These are phyloP conservation scores for Thermophis baileyi DNA, from an alignment of 2,113 vertebrate species.

Conservation along the genomic window DNA sequence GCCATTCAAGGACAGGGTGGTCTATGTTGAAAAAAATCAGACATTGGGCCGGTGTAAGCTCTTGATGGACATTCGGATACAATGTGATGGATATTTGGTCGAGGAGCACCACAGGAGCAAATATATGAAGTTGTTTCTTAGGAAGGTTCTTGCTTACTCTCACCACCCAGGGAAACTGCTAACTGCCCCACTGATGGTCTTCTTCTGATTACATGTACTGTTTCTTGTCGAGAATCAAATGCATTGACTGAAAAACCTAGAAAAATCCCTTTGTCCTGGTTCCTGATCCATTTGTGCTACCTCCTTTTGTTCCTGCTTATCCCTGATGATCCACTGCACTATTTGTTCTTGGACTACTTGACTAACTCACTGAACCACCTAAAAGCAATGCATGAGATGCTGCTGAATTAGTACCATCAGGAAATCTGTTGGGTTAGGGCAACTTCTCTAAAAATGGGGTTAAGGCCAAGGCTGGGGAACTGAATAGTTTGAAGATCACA, in stretches of 20 bases:
- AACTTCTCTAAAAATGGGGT: not conserved
- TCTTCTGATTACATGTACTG: not conserved
- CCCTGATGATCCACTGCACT: not conserved
- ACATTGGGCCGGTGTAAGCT: too few relatives aligned
- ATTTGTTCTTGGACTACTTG: not conserved
- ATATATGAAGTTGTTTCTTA: not conserved
- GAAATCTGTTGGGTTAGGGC: not conserved
- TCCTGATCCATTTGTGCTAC: not conserved
- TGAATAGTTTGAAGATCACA: not conserved
- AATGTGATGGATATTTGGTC: too few relatives aligned
- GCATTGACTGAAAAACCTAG: not conserved
- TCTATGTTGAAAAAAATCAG: too few relatives aligned
- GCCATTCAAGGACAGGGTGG: too few relatives aligned
- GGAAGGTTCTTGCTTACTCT: not conserved
- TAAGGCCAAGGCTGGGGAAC: not conserved
- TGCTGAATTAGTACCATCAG: not conserved
- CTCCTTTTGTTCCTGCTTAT: not conserved
- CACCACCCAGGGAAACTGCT: not conserved
- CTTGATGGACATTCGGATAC: too few relatives aligned
- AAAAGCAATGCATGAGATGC: not conserved
- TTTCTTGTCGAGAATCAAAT: not conserved
- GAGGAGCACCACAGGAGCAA: too few relatives aligned
- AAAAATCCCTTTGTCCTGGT: not conserved
- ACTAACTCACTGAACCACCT: not conserved
- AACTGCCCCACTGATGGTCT: not conserved